Evolutionary conservation across 2,113 vertebrate species (phyloP).

Genomic region (Oxyura jamaicensis): DNA sequence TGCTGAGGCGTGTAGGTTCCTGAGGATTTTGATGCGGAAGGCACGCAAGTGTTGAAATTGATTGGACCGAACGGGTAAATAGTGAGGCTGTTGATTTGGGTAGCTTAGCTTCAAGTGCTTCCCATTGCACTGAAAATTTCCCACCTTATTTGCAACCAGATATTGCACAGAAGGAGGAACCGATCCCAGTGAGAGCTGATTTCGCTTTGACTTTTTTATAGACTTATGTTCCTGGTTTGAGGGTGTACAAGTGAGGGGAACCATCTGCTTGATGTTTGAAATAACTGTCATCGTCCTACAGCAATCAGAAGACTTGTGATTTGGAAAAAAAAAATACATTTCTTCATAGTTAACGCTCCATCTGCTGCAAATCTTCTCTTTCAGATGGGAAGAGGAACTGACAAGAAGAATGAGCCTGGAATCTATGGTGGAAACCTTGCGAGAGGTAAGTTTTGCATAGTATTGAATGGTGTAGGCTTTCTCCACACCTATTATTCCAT

Average conservation of each 20-base stretch:
- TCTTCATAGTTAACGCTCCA: background rate
- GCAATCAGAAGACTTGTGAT: background rate
- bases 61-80: background rate
- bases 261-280: slow-evolving; percentile 22
- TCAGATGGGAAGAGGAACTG: slow-evolving; percentile 95
- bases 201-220: background rate
- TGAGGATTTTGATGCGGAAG: background rate
- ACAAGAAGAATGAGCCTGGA: slow-evolving; percentile 89
- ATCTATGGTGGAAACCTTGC: slow-evolving; percentile 87
- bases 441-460: slow-evolving; percentile 81
- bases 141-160: background rate
- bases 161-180: background rate
- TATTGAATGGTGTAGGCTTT: background rate
- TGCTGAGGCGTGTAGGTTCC: background rate
- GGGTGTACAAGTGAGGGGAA: background rate
- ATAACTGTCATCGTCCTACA: background rate
- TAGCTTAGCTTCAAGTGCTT: background rate
- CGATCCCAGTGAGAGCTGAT: background rate
- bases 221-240: background rate
- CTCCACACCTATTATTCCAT: background rate
- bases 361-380: slow-evolving; percentile 74
- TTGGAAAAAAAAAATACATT: fast-evolving
- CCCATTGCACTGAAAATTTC: background rate
- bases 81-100: background rate
- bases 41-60: background rate